Evolutionary conservation across 2,888 invertebrate species (phyloP).

Genomic region (Drosophila anomalipes): DNA sequence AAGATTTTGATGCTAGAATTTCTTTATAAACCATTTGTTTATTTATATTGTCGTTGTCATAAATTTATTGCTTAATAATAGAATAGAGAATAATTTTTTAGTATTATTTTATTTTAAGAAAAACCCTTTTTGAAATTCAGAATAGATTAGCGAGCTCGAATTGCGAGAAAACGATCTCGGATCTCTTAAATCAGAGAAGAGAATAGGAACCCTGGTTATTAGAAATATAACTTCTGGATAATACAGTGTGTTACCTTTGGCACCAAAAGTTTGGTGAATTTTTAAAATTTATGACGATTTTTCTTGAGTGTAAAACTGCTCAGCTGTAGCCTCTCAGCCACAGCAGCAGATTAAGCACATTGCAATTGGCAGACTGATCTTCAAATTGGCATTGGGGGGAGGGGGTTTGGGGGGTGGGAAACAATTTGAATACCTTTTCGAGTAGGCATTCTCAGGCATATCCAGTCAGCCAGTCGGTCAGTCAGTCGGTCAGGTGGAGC

Average conservation of each 20-base stretch:
- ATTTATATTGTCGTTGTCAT: neutral
- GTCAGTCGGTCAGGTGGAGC: neutral
- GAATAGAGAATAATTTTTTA: neutral
- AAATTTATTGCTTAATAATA: too few relatives aligned
- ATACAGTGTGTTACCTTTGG: neutral
- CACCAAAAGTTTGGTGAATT: neutral
- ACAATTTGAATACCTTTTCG: slow-evolving; percentile 33
- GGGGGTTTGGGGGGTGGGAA: slow-evolving; percentile 42
- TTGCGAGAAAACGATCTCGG: too few relatives aligned
- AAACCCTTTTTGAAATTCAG: too few relatives aligned
- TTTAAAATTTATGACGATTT: neutral
- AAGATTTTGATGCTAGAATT: neutral
- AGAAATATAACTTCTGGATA: neutral
- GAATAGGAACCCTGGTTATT: neutral
- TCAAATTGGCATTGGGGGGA: slow-evolving; percentile 49
- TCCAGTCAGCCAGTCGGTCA: neutral
- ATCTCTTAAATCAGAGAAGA: neutral
- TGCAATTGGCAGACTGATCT: slow-evolving; percentile 59
- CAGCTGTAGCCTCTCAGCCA: neutral
- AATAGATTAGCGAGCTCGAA: too few relatives aligned
- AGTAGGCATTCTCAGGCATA: neutral
- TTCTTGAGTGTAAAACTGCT: neutral
- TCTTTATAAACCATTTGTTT: neutral
- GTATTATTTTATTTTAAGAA: neutral
- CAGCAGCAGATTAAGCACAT: neutral